Evolutionary conservation across 1,140 invertebrate species (phyloP).

Genomic region (Anoplolepis gracilipes): DNA sequence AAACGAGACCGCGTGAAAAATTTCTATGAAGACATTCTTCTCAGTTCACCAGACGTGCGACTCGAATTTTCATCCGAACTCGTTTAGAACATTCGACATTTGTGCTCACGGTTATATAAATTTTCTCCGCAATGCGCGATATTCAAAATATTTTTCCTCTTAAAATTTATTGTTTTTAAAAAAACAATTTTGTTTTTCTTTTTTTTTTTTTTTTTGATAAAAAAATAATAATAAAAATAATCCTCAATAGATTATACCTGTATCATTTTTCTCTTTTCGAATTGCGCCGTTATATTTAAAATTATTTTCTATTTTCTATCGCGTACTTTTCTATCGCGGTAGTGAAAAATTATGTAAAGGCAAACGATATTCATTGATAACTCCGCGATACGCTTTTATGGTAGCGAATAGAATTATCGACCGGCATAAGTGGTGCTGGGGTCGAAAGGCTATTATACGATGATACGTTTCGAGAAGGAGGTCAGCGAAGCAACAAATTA

Average conservation of each 20-base stretch:
- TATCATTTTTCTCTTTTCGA: not conserved
- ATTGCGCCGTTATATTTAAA: not conserved
- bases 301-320: slow-evolving; percentile 20
- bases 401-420: slow-evolving; percentile 60
- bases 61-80: slow-evolving; percentile 41
- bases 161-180: not conserved
- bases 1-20: slow-evolving; percentile 34
- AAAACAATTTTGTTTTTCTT: not conserved
- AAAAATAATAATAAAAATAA: too few relatives aligned
- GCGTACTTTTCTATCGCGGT: not conserved
- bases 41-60: slow-evolving; percentile 10
- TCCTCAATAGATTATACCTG: not conserved
- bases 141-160: slow-evolving; percentile 1
- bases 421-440: slow-evolving; percentile 35
- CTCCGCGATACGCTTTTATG: slow-evolving; percentile 25
- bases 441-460: slow-evolving; percentile 50
- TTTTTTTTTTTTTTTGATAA: not conserved
- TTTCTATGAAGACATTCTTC: slow-evolving; percentile 54
- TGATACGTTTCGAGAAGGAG: slow-evolving; percentile 44
- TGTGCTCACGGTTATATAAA: slow-evolving; percentile 33
- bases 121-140: not conserved
- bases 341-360: not conserved
- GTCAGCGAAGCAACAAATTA: slow-evolving; percentile 60
- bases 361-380: slow-evolving; percentile 54
- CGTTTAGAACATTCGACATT: slow-evolving; percentile 39